Evolutionary conservation across 1,140 invertebrate genomes (phyloP).

Genomic region (Nautilus pompilius): DNA sequence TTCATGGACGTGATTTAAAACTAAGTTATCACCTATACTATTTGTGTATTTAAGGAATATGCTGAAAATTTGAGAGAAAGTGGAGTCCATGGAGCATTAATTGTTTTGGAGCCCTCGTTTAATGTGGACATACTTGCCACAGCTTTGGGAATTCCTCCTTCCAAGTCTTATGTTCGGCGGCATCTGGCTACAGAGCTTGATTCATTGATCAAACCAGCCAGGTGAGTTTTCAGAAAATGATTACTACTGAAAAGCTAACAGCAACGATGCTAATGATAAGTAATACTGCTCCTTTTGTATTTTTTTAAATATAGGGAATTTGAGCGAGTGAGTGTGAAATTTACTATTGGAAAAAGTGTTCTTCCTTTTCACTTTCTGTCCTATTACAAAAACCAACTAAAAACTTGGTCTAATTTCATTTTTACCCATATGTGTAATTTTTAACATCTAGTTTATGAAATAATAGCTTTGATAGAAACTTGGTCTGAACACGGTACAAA

Average conservation of each 20-base stretch:
- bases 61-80: conserved; percentile 93
- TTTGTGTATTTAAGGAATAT: no score
- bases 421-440: no score
- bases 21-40: no score
- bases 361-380: neutral
- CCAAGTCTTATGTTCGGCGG: conserved; percentile 87
- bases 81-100: conserved; percentile 88
- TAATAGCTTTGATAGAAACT: no score
- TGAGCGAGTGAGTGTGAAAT: conserved; percentile 5
- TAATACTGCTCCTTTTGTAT: neutral
- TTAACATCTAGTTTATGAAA: no score
- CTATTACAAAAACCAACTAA: neutral
- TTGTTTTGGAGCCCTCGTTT: conserved; percentile 86
- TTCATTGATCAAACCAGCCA: conserved; percentile 82
- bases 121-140: conserved; percentile 92
- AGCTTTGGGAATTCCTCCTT: conserved; percentile 85
- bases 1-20: no score
- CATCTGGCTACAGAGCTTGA: conserved; percentile 88
- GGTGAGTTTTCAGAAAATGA: conserved; percentile 59
- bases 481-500: no score
- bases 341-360: neutral
- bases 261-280: neutral
- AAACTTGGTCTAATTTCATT: neutral
- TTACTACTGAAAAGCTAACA: neutral
- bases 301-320: neutral